These are phyloP conservation scores for Indicator maculatus DNA, from an alignment of 2,113 vertebrate species.

Conservation along the genomic window DNA sequence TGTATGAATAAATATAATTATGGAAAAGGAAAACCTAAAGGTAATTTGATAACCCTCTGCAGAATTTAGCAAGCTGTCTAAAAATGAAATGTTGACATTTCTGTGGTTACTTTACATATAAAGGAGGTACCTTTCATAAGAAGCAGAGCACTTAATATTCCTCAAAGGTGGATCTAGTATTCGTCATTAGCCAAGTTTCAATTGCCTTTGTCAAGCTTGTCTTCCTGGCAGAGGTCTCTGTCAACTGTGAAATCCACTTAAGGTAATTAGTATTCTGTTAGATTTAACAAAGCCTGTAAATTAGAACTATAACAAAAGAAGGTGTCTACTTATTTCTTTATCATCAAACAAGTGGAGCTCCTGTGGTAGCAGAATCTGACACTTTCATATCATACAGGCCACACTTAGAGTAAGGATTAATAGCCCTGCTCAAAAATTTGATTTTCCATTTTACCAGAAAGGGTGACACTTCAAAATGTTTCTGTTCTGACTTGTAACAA, in stretches of 20 bases:
- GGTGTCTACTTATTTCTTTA: background rate
- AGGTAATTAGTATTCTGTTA: slow-evolving; percentile 72
- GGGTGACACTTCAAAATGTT: background rate
- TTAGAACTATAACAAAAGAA: slow-evolving; percentile 59
- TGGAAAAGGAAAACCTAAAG: slow-evolving; percentile 1
- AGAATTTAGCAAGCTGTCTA: slow-evolving; percentile 19
- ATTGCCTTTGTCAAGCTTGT: slow-evolving; percentile 64
- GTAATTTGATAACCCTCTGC: slow-evolving; percentile 56
- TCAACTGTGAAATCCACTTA: slow-evolving; percentile 70
- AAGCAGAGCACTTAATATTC: slow-evolving; percentile 66
- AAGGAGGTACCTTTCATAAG: slow-evolving; percentile 41
- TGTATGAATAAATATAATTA: slow-evolving; percentile 53
- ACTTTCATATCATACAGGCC: background rate
- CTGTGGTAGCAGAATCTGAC: background rate
- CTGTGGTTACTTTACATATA: slow-evolving; percentile 44
- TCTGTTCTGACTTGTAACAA: background rate
- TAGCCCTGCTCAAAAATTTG: background rate
- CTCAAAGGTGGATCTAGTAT: slow-evolving; percentile 29
- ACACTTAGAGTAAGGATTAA: background rate
- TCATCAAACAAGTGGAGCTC: slow-evolving; percentile 11
- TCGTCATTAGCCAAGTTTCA: slow-evolving; percentile 74
- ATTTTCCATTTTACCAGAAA: background rate
- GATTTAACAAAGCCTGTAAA: slow-evolving; percentile 57
- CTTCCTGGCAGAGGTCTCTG: slow-evolving; percentile 73
- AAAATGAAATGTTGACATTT: slow-evolving; percentile 58